phyloP scores from a whole-genome alignment of 2,888 invertebrate species.

The Dioctria rufipes region DNA sequence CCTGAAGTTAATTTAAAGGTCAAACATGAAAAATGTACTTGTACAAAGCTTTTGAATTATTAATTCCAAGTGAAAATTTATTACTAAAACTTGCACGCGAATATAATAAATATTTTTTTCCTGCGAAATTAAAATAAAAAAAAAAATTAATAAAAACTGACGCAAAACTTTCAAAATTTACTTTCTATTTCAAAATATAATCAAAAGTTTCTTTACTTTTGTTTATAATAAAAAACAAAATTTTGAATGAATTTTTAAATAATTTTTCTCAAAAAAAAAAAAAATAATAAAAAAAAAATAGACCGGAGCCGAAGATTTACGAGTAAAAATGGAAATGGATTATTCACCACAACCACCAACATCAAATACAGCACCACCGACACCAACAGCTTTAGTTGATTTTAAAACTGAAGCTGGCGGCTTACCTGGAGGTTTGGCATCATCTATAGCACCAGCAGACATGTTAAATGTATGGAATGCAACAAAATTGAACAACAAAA shows the following conservation, averaged over 20 bases:
- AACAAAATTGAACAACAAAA: conserved; percentile 78
- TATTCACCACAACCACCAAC: conserved; percentile 76
- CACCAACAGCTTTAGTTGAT: conserved; percentile 72
- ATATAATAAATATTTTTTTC: no score
- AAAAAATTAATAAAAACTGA: conserved; percentile 33
- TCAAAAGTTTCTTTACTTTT: conserved; percentile 10
- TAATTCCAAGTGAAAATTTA: background rate
- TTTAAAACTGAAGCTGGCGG: conserved; percentile 68
- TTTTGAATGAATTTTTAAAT: conserved; percentile 6
- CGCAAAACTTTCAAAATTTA: conserved; percentile 61
- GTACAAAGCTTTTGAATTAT: background rate
- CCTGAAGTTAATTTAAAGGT: no score
- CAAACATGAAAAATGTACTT: no score
- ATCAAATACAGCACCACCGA: conserved; percentile 73
- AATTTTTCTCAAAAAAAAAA: conserved; percentile 3
- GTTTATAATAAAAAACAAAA: background rate
- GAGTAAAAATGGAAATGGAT: conserved; percentile 77
- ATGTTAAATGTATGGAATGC: conserved; percentile 76
- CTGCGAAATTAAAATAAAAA: no score
- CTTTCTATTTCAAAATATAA: conserved; percentile 11
- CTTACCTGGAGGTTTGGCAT: conserved; percentile 68
- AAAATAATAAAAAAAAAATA: conserved; percentile 56
- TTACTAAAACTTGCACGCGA: background rate
- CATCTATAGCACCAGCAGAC: conserved; percentile 73
- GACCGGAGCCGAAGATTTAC: conserved; percentile 78